phyloP scores from a whole-genome alignment of 2,888 invertebrate species.

The Spodoptera exigua region DNA sequence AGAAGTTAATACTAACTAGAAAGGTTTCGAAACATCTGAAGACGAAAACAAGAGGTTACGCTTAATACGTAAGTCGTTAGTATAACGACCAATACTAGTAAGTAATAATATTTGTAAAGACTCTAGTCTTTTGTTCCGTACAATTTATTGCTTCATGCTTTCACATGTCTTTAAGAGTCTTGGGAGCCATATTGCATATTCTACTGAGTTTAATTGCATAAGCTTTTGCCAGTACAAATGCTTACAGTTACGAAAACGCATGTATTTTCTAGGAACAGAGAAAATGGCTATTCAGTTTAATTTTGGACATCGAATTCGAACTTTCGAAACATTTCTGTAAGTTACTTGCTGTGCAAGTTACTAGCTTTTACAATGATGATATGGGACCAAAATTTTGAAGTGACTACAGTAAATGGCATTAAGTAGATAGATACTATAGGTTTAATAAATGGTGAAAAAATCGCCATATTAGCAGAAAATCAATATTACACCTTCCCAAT shows the following conservation, averaged over 20 bases:
- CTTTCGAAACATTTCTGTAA: too few relatives aligned
- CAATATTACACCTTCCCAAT: conserved; percentile 20
- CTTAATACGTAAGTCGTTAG: conserved; percentile 17
- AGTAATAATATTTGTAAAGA: conserved; percentile 22
- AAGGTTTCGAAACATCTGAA: conserved; percentile 16
- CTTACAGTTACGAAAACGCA: background rate
- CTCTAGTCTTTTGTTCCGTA: conserved; percentile 30
- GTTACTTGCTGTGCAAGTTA: too few relatives aligned
- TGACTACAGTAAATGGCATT: too few relatives aligned
- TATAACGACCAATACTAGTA: conserved; percentile 22
- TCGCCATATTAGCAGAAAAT: conserved; percentile 6
- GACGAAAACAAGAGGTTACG: conserved; percentile 5
- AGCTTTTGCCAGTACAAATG: conserved; percentile 6
- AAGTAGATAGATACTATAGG: too few relatives aligned
- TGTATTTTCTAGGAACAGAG: too few relatives aligned
- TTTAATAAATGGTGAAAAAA: too few relatives aligned
- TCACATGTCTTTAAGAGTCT: conserved; percentile 21
- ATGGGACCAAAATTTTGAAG: too few relatives aligned
- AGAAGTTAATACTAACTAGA: conserved; percentile 13
- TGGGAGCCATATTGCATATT: conserved; percentile 15
- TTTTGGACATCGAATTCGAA: too few relatives aligned
- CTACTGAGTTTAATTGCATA: conserved; percentile 24
- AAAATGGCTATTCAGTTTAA: too few relatives aligned
- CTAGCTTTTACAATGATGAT: too few relatives aligned
- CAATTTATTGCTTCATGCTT: conserved; percentile 38